Conservation (phyloP, 1,140 invertebrate genomes). For the Steinernema feltiae region DNA sequence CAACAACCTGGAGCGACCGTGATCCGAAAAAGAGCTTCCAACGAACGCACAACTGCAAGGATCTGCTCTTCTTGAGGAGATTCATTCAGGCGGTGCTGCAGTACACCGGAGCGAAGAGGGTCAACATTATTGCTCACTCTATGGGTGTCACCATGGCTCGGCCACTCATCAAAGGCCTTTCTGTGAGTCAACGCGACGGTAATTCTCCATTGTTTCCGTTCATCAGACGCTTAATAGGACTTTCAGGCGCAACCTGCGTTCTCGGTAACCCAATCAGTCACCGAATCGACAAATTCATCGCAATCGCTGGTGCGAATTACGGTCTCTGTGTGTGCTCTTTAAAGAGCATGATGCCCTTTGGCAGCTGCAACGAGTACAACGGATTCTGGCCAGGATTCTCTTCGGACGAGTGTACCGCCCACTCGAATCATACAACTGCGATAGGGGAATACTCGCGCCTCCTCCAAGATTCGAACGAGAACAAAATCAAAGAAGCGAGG, state of each 20-base stretch:
- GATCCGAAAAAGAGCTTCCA: slow-evolving; percentile 24
- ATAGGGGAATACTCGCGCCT: slow-evolving; percentile 22
- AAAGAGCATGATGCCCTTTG: neutral
- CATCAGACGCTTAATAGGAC: too few species aligned
- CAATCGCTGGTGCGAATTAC: slow-evolving; percentile 33
- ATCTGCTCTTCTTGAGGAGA: slow-evolving; percentile 31
- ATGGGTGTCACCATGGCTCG: slow-evolving; percentile 49
- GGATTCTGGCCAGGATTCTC: slow-evolving; percentile 31
- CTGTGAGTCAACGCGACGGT: slow-evolving; percentile 7
- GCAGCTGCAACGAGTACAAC: slow-evolving; percentile 25
- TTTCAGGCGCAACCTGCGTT: slow-evolving; percentile 5
- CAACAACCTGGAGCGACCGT: slow-evolving; percentile 44
- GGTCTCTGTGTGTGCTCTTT: slow-evolving; percentile 31
- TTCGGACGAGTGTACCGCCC: slow-evolving; percentile 20
- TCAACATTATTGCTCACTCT: slow-evolving; percentile 46
- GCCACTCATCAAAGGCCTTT: slow-evolving; percentile 43
- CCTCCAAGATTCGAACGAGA: slow-evolving; percentile 24
- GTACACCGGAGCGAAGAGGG: slow-evolving; percentile 35
- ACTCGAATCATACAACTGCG: slow-evolving; percentile 17
- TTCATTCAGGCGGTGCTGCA: slow-evolving; percentile 44
- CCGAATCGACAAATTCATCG: slow-evolving; percentile 27
- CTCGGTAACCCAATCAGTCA: slow-evolving; percentile 22
- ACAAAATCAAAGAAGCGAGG: slow-evolving; percentile 23
- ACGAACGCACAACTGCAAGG: slow-evolving; percentile 35
- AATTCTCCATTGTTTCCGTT: too few species aligned